A percentile compares a stretch with the other conserved stretches of the same genome.
phyloP scores from a whole-genome alignment of 2,888 invertebrate species.

The Lithophane ornitopus region DNA sequence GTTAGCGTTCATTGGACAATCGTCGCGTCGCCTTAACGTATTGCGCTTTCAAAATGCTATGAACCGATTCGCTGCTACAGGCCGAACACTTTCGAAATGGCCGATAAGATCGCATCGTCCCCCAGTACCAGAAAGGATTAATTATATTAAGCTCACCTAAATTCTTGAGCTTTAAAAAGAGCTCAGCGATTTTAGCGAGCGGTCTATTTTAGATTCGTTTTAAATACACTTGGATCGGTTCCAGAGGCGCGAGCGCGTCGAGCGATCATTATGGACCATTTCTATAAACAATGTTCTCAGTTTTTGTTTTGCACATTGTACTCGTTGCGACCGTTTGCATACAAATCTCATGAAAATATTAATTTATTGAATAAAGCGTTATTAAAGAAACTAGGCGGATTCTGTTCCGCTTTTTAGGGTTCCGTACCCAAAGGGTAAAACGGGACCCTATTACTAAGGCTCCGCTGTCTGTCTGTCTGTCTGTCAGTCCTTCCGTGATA shows the following conservation, averaged over 20 bases:
- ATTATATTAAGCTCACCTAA: slow-evolving; percentile 63
- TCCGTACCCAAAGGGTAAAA: no score
- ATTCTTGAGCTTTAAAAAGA: slow-evolving; percentile 65
- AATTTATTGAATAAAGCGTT: slow-evolving; percentile 24
- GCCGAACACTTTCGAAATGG: slow-evolving; percentile 1
- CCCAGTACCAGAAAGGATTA: slow-evolving; percentile 39
- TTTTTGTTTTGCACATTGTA: slow-evolving; percentile 40
- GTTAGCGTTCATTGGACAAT: slow-evolving; percentile 1
- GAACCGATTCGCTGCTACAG: not conserved
- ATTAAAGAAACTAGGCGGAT: not conserved
- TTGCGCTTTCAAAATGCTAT: slow-evolving; percentile 2
- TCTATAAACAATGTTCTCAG: slow-evolving; percentile 50
- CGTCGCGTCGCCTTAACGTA: not conserved
- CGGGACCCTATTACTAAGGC: no score
- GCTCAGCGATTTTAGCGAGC: slow-evolving; percentile 61
- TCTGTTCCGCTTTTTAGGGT: slow-evolving; percentile 4
- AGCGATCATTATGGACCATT: slow-evolving; percentile 29
- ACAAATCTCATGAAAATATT: slow-evolving; percentile 23
- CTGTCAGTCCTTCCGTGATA: no score
- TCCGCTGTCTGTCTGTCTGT: no score
- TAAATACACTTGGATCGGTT: slow-evolving; percentile 75
- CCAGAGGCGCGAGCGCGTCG: slow-evolving; percentile 63
- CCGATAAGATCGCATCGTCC: slow-evolving; percentile 13
- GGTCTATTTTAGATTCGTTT: slow-evolving; percentile 72
- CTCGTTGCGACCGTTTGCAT: slow-evolving; percentile 14